phyloP scores from a whole-genome alignment of 2,888 invertebrate genomes.

The Lobophora halterata region DNA sequence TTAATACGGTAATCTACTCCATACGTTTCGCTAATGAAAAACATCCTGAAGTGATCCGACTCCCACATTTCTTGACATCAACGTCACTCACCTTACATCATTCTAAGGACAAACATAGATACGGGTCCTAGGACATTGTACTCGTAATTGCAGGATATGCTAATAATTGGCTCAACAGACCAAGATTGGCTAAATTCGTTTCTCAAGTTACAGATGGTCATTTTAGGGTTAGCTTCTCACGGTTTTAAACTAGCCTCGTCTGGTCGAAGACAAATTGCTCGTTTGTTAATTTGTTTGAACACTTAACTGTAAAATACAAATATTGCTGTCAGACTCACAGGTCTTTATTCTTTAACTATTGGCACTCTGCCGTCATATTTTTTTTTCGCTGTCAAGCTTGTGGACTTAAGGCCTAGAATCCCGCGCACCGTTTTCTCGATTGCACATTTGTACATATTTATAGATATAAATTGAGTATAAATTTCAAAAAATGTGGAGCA shows the following conservation, averaged over 20 bases:
- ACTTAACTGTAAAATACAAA: conserved; percentile 2
- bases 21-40: conserved; percentile 10
- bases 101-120: conserved; percentile 35
- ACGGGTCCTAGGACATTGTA: conserved; percentile 41
- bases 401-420: too few species aligned
- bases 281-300: conserved; percentile 4
- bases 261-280: not conserved
- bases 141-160: conserved; percentile 72
- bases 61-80: conserved; percentile 4
- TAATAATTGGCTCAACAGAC: conserved; percentile 70
- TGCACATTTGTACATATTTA: too few species aligned
- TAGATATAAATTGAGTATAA: too few species aligned
- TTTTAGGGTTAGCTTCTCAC: conserved; percentile 22
- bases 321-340: too few species aligned
- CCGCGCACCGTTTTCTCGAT: too few species aligned
- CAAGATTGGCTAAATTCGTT: conserved; percentile 53
- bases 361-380: too few species aligned
- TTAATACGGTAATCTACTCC: too few species aligned
- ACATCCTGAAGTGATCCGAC: conserved; percentile 4
- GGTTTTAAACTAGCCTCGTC: conserved; percentile 29
- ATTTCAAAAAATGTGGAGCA: too few species aligned
- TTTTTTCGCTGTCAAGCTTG: too few species aligned
- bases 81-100: conserved; percentile 17
- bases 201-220: conserved; percentile 28
- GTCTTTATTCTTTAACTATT: too few species aligned